A percentile compares a stretch with the other conserved stretches of the same genome.
These are phyloP conservation scores for Eupithecia tripunctaria DNA, from an alignment of 2,888 invertebrate genomes.

Conservation along the genomic window DNA sequence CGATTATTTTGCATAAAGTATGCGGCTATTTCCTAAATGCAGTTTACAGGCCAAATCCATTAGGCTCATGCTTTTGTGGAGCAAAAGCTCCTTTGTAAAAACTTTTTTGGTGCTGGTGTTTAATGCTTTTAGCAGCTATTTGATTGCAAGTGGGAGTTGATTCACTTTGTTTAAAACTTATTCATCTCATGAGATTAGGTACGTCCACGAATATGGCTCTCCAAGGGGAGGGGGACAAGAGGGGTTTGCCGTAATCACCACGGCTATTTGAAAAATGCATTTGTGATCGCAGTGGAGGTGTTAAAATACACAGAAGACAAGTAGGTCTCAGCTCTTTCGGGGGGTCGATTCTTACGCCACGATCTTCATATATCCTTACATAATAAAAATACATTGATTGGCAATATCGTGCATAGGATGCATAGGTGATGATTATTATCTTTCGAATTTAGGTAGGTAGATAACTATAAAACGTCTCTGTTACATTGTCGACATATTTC, in stretches of 20 bases:
- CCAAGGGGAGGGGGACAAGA: no score
- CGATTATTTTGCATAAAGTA: constrained; percentile 59
- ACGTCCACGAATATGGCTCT: no score
- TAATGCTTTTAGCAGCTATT: not conserved
- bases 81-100: constrained; percentile 48
- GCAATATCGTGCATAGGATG: no score
- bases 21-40: constrained; percentile 55
- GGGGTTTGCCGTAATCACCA: no score
- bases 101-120: not conserved
- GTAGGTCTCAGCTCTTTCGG: no score
- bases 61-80: constrained; percentile 60
- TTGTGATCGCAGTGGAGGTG: not conserved
- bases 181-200: not conserved
- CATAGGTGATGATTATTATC: not conserved
- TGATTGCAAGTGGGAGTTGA: not conserved
- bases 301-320: not conserved
- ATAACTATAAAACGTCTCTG: not conserved
- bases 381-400: no score
- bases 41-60: constrained; percentile 74
- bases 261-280: no score
- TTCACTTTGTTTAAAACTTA: not conserved
- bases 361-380: no score
- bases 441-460: not conserved
- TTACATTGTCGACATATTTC: constrained; percentile 14
- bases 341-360: no score